Conservation (phyloP, 2,888 invertebrate species). For the Folsomia candida region DNA sequence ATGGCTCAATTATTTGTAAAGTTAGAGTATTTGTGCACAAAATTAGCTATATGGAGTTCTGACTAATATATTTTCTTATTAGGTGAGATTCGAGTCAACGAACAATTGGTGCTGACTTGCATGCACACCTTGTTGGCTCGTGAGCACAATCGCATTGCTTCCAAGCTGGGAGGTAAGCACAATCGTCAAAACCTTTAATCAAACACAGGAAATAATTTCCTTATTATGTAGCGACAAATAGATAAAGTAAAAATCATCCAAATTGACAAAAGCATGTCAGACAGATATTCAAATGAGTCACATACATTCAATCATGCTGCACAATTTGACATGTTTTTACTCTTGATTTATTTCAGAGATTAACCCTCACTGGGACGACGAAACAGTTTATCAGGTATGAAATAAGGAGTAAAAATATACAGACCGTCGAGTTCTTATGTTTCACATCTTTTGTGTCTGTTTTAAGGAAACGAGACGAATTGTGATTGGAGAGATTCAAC, state of each 20-base stretch:
- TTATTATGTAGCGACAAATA: too few relatives aligned
- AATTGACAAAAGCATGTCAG: too few relatives aligned
- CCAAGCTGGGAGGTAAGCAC: slow-evolving; percentile 67
- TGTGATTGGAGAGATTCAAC: slow-evolving; percentile 81
- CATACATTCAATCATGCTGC: too few relatives aligned
- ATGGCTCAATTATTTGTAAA: background rate
- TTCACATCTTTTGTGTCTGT: too few relatives aligned
- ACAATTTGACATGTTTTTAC: too few relatives aligned
- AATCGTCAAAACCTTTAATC: too few relatives aligned
- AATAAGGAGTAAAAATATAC: background rate
- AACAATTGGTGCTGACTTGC: slow-evolving; percentile 81
- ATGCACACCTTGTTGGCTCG: slow-evolving; percentile 89
- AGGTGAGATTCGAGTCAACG: slow-evolving; percentile 90
- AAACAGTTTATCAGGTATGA: slow-evolving; percentile 74
- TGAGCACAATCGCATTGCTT: slow-evolving; percentile 84
- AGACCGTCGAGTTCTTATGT: too few relatives aligned
- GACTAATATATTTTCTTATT: too few relatives aligned
- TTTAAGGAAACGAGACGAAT: slow-evolving; percentile 72
- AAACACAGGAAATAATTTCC: too few relatives aligned
- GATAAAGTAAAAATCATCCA: too few relatives aligned
- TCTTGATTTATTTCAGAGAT: too few relatives aligned
- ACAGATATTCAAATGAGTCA: too few relatives aligned
- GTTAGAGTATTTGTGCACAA: background rate
- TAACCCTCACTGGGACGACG: slow-evolving; percentile 92
- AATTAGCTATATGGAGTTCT: background rate